These are phyloP conservation scores for Acronicta leporina DNA, from an alignment of 2,888 invertebrate species.

Conservation along the genomic window DNA sequence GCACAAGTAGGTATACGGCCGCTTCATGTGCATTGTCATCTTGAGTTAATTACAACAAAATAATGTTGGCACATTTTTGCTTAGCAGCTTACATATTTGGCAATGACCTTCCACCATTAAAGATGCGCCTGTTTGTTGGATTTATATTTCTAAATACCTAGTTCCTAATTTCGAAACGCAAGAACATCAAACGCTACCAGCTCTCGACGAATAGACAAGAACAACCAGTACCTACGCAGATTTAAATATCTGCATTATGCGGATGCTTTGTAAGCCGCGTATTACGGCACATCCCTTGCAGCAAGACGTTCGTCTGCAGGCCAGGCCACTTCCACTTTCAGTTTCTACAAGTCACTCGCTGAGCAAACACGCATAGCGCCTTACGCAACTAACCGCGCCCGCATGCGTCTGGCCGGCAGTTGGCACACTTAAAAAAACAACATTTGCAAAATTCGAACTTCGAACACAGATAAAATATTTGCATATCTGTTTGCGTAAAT, in stretches of 20 bases:
- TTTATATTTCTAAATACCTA: too few relatives aligned
- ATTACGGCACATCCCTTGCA: conserved; percentile 57
- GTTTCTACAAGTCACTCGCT: conserved; percentile 77
- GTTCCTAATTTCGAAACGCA: neutral
- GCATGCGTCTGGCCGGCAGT: conserved; percentile 86
- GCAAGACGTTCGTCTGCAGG: conserved; percentile 54
- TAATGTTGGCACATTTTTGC: too few relatives aligned
- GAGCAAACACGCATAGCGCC: conserved; percentile 74
- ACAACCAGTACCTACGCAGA: conserved; percentile 9
- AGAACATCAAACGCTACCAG: conserved; percentile 5
- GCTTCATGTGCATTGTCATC: too few relatives aligned
- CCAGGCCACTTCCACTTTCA: conserved; percentile 76
- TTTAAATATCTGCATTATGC: conserved; percentile 31
- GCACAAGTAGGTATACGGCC: too few relatives aligned
- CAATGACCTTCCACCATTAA: too few relatives aligned
- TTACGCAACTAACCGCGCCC: conserved; percentile 70
- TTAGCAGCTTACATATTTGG: too few relatives aligned
- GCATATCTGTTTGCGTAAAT: conserved; percentile 44
- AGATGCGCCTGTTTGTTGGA: too few relatives aligned
- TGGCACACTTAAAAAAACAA: conserved; percentile 78
- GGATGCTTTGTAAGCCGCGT: conserved; percentile 35
- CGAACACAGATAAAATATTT: conserved; percentile 52
- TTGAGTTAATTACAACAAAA: too few relatives aligned
- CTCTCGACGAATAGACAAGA: conserved; percentile 10
- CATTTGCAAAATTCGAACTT: conserved; percentile 52